phyloP scores from a whole-genome alignment of 2,888 invertebrate species.

The Desoria tigrina region DNA sequence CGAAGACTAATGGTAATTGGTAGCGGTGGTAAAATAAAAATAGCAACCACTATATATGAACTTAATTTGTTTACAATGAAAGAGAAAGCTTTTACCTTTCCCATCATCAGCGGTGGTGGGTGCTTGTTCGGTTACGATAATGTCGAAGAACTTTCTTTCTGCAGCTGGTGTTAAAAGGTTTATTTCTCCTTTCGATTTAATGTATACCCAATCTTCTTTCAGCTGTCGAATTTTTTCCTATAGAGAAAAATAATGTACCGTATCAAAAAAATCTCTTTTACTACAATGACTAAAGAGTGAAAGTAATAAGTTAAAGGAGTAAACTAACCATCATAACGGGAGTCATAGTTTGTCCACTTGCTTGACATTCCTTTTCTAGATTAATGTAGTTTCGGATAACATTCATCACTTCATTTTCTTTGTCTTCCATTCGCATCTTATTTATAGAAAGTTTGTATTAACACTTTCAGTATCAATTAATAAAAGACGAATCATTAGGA shows the following conservation, averaged over 20 bases:
- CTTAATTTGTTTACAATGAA: too few relatives aligned
- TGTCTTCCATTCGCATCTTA: slow-evolving; percentile 60
- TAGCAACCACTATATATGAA: too few relatives aligned
- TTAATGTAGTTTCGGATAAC: slow-evolving; percentile 67
- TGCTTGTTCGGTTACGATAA: slow-evolving; percentile 10
- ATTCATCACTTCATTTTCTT: slow-evolving; percentile 65
- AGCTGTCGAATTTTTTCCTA: slow-evolving; percentile 62
- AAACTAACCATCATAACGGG: slow-evolving; percentile 59
- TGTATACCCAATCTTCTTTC: slow-evolving; percentile 62
- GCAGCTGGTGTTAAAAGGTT: slow-evolving; percentile 44
- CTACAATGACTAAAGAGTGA: background rate
- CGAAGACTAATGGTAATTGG: too few relatives aligned
- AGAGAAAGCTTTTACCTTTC: too few relatives aligned
- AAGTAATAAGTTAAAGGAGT: slow-evolving; percentile 49
- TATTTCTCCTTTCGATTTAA: slow-evolving; percentile 54
- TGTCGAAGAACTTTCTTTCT: slow-evolving; percentile 47
- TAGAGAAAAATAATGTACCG: slow-evolving; percentile 23
- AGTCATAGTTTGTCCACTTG: slow-evolving; percentile 59
- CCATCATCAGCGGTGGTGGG: background rate
- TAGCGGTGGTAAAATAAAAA: too few relatives aligned
- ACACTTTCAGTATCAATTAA: slow-evolving; percentile 27
- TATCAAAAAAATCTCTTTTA: background rate
- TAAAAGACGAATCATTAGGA: background rate
- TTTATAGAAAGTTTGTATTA: slow-evolving; percentile 17
- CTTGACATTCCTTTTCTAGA: slow-evolving; percentile 63